phyloP scores from a whole-genome alignment of 2,797 vertebrate species.

The Peromyscus melanophrys region DNA sequence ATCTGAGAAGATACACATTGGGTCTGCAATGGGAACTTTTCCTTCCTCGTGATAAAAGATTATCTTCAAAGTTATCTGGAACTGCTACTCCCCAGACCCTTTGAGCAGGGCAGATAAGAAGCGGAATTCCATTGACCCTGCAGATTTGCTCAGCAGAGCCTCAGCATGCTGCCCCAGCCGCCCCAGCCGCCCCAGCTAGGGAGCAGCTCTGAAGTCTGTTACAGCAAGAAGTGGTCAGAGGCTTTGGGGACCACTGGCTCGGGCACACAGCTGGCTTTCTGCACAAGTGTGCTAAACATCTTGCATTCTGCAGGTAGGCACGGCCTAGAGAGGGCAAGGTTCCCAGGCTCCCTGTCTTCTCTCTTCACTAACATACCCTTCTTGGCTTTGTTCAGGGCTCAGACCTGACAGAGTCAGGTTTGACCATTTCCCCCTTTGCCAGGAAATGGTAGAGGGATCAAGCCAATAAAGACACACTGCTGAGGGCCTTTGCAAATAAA shows the following conservation, averaged over 20 bases:
- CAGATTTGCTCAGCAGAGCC: background rate
- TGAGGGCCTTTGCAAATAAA: background rate
- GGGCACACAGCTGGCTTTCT: too few relatives aligned
- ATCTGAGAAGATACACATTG: constrained; percentile 4
- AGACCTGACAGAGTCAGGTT: background rate
- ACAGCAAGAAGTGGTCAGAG: background rate
- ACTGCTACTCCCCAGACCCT: background rate
- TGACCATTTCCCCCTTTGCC: background rate
- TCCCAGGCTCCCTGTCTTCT: too few relatives aligned
- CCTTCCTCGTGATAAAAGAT: constrained; percentile 1
- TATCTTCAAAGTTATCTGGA: background rate
- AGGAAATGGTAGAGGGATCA: background rate
- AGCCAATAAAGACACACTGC: background rate
- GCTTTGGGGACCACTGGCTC: background rate
- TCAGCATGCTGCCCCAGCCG: accelerated
- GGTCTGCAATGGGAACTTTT: background rate
- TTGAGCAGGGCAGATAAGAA: constrained; percentile 15
- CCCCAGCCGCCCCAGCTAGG: background rate
- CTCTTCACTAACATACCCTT: background rate
- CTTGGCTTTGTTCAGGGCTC: background rate
- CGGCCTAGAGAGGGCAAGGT: background rate
- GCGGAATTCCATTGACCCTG: background rate
- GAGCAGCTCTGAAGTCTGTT: background rate
- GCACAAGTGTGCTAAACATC: background rate
- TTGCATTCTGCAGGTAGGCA: accelerated